Evolutionary conservation across 2,888 invertebrate species (phyloP).

Genomic region (Eurois occulta): DNA sequence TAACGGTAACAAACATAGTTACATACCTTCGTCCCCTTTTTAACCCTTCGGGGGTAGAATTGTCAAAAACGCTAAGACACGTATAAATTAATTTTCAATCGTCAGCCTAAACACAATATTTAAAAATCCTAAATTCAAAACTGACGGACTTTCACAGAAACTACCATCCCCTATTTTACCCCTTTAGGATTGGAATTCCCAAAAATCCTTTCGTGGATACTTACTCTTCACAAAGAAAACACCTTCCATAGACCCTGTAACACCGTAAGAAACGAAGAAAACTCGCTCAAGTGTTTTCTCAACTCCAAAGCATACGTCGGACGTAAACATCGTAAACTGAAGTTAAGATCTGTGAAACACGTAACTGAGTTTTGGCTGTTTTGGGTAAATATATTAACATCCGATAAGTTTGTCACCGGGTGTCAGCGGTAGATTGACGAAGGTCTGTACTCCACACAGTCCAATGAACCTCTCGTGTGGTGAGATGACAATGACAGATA

Average conservation of each 20-base stretch:
- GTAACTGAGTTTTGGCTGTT: slow-evolving; percentile 50
- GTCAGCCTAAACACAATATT: no score
- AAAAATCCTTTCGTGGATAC: no score
- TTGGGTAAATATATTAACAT: slow-evolving; percentile 51
- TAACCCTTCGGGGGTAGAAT: no score
- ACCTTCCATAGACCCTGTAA: background rate
- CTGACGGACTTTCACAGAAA: no score
- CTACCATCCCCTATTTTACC: no score
- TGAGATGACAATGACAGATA: slow-evolving; percentile 50
- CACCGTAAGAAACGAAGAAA: slow-evolving; percentile 14
- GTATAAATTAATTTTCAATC: no score
- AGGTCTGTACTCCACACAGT: slow-evolving; percentile 51
- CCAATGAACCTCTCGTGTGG: slow-evolving; percentile 37
- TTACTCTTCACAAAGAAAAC: no score
- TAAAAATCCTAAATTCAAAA: no score
- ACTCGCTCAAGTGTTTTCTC: slow-evolving; percentile 20
- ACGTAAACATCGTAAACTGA: slow-evolving; percentile 36
- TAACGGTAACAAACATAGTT: no score
- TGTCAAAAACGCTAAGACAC: no score
- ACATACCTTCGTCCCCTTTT: no score
- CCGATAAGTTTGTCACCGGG: slow-evolving; percentile 58
- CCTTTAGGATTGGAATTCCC: no score
- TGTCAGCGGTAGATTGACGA: slow-evolving; percentile 63
- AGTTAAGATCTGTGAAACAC: slow-evolving; percentile 47
- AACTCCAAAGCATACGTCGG: slow-evolving; percentile 8